These are phyloP conservation scores for Pollenia labialis DNA, from an alignment of 2,888 invertebrate species.

Conservation along the genomic window DNA sequence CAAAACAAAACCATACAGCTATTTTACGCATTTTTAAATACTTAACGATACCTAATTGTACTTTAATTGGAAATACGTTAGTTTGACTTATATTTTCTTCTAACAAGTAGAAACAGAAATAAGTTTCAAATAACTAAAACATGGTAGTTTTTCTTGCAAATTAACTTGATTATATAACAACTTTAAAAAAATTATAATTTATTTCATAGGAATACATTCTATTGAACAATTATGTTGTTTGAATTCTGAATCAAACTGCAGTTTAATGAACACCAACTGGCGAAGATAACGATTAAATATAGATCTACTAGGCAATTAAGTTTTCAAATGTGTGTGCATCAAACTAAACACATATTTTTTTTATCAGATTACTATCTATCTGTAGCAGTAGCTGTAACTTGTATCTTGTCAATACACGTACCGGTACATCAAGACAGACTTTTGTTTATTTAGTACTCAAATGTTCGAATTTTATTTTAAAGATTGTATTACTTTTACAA, in stretches of 20 bases:
- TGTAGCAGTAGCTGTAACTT: conserved; percentile 4
- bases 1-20: neutral
- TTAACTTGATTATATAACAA: conserved; percentile 39
- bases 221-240: conserved; percentile 20
- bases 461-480: conserved; percentile 41
- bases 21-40: neutral
- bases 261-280: conserved; percentile 18
- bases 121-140: neutral
- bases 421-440: neutral
- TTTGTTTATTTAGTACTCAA: conserved; percentile 14
- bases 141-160: neutral
- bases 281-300: neutral
- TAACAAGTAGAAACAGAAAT: neutral
- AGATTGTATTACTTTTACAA: conserved; percentile 45
- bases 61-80: conserved; percentile 14
- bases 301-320: conserved; percentile 23
- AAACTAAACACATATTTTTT: conserved; percentile 19
- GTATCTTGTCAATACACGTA: neutral
- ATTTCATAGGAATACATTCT: conserved; percentile 39
- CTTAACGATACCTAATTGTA: conserved; percentile 3
- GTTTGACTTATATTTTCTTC: neutral
- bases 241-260: conserved; percentile 3
- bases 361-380: neutral
- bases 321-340: conserved; percentile 2
- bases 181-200: conserved; percentile 25